phyloP scores from a whole-genome alignment of 2,797 vertebrate species.

The Labroides dimidiatus region DNA sequence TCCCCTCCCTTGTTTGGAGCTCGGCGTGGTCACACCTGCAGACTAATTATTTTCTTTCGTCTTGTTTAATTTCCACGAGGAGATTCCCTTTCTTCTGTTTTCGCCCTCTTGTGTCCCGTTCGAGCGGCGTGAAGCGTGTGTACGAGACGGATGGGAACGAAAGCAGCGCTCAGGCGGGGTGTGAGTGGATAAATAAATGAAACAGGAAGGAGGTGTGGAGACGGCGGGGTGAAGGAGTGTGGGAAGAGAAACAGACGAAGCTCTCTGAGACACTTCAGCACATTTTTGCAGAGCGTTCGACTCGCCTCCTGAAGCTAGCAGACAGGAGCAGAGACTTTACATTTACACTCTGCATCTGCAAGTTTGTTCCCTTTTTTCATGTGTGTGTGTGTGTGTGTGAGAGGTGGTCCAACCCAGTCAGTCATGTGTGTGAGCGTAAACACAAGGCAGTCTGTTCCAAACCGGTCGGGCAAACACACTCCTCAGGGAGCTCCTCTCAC shows the following conservation, averaged over 20 bases:
- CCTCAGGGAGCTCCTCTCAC: constrained; percentile 60
- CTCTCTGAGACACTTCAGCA: constrained; percentile 21
- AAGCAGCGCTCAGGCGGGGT: constrained; percentile 23
- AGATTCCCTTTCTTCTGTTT: constrained; percentile 14
- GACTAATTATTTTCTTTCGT: not conserved
- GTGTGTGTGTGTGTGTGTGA: constrained; percentile 42
- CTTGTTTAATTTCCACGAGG: not conserved
- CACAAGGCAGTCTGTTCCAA: constrained; percentile 78
- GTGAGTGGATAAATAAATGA: constrained; percentile 47
- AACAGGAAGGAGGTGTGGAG: constrained; percentile 18
- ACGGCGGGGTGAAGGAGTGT: constrained; percentile 30
- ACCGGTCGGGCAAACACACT: constrained; percentile 62
- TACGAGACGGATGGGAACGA: not conserved
- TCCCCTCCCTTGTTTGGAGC: constrained; percentile 9
- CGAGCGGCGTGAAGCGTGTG: constrained; percentile 5
- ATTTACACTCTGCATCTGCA: not conserved
- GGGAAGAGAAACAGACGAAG: constrained; percentile 52
- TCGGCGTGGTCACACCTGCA: not conserved
- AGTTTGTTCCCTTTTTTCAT: not conserved
- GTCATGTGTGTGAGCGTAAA: constrained; percentile 52
- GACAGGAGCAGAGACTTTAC: no score
- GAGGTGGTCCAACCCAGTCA: not conserved
- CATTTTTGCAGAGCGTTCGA: constrained; percentile 14
- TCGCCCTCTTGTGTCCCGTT: constrained; percentile 11
- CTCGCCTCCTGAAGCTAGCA: no score